Conservation (phyloP, 2,797 vertebrate genomes). For the Trichosurus vulpecula region DNA sequence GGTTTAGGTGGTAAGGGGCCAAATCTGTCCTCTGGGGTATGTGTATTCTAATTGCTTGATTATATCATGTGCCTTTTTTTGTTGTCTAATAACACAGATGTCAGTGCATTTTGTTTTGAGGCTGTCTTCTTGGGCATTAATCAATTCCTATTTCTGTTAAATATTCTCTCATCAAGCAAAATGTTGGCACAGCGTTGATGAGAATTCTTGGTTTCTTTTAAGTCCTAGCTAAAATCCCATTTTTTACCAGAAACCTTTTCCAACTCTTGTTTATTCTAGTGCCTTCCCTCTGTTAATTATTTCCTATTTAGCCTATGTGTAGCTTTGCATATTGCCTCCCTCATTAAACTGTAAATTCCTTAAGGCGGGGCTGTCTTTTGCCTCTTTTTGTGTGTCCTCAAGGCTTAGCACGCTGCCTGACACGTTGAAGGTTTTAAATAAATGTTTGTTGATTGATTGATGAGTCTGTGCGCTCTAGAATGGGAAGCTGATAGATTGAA, state of each 20-base stretch:
- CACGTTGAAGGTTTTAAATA: not conserved
- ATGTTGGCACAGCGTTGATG: not conserved
- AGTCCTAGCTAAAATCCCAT: not conserved
- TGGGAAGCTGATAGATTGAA: not conserved
- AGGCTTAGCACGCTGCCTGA: not conserved
- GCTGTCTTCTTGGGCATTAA: not conserved
- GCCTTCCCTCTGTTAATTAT: not conserved
- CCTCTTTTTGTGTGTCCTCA: not conserved
- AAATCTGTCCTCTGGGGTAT: constrained; percentile 9
- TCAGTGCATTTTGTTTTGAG: not conserved
- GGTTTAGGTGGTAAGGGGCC: not conserved
- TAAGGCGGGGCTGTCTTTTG: not conserved
- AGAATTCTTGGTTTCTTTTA: not conserved
- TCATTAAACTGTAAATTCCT: not conserved
- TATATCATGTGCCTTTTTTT: not conserved
- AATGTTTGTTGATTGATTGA: not conserved
- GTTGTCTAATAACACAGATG: not conserved
- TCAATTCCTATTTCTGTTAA: not conserved
- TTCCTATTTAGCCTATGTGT: not conserved
- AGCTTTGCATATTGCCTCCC: not conserved
- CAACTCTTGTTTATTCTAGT: not conserved
- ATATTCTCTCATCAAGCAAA: not conserved
- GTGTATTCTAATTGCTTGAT: not conserved
- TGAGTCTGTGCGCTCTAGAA: not conserved
- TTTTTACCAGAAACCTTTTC: not conserved